These are phyloP conservation scores for Gambusia affinis DNA, from an alignment of 2,113 vertebrate species.

Conservation along the genomic window DNA sequence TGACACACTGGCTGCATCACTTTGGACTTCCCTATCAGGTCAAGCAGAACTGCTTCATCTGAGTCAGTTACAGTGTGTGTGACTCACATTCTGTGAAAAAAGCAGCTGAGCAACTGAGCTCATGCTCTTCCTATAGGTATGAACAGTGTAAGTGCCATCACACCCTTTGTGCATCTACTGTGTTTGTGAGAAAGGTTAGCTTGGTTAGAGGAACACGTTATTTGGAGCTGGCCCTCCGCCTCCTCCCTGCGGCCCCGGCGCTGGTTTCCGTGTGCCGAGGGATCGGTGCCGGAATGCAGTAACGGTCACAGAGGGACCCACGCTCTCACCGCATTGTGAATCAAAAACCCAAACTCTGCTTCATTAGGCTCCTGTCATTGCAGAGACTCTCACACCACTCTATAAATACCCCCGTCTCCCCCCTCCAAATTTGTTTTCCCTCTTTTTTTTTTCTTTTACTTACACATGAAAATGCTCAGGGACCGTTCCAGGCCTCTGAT, in stretches of 20 bases:
- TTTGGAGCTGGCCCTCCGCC: constrained; percentile 59
- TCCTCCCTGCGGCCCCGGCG: constrained; percentile 50
- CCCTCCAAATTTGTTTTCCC: constrained; percentile 82
- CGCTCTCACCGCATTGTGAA: constrained; percentile 75
- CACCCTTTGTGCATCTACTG: constrained; percentile 21
- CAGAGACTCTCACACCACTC: constrained; percentile 79
- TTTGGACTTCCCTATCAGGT: constrained; percentile 52
- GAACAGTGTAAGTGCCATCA: constrained; percentile 10
- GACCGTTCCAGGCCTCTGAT: constrained; percentile 79
- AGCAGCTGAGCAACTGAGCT: not conserved
- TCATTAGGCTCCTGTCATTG: constrained; percentile 79
- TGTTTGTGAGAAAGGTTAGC: constrained; percentile 54
- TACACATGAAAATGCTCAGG: constrained; percentile 80
- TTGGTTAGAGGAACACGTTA: constrained; percentile 54
- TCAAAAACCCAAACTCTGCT: constrained; percentile 77
- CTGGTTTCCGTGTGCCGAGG: constrained; percentile 68
- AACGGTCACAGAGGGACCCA: constrained; percentile 71
- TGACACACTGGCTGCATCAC: constrained; percentile 30
- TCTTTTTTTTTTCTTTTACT: constrained; percentile 74
- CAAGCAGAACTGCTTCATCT: constrained; percentile 10
- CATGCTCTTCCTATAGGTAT: constrained; percentile 3
- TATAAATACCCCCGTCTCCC: constrained; percentile 80
- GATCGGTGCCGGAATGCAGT: constrained; percentile 71
- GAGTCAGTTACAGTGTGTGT: constrained; percentile 43
- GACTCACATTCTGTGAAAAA: constrained; percentile 43